Base-by-base conservation (phyloP, 2,888 invertebrate species). In the Tanytarsus gracilentus region DNA sequence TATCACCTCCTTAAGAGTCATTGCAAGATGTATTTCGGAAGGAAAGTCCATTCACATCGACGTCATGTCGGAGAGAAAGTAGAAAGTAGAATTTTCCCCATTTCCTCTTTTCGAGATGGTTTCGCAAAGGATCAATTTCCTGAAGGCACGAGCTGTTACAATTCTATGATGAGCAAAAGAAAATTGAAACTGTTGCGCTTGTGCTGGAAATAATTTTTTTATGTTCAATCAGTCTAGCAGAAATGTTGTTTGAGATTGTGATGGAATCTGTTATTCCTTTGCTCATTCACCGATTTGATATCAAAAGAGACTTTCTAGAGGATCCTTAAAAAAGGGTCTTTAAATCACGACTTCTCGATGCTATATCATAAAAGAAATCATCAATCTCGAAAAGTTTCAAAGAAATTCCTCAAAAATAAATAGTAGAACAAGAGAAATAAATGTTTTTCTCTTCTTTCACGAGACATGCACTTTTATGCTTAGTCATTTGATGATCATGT, bases 111-210 rank as follows among this genome's bases (percentile, higher is more conserved):
- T 44, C 44, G 18, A 44, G 44, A 18, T 44, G 44, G 21, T 18
- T 44, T 18, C 44, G 23, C 18, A 44, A 44, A 44, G 44, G 44
- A 44, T 44, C 44, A 44, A 44, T 44, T 44, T 44, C 44, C 44
- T 44, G 44, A 44, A 44, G 44, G 44, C 44, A 44, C 44, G 44
- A 44, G n/a, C n/a, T n/a, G n/a, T n/a, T n/a, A n/a, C n/a, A n/a
- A n/a, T n/a, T n/a, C n/a, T n/a, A n/a, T n/a, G n/a, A n/a, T n/a
- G n/a, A n/a, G n/a, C 44, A 23, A 18, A 18, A 11, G 23, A 23
- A 23, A 44, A 44, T 44, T 23, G 23, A 44, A 33, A 44, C 44
- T 44, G 44, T 44, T 18, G 44, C 44, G 18, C 44, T 18, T 44
- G 44, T 44, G 44, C n/a, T n/a, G n/a, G n/a, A n/a, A n/a, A 44